Base-by-base conservation (phyloP, 2,888 invertebrate genomes). In the Morinoia aosen region DNA sequence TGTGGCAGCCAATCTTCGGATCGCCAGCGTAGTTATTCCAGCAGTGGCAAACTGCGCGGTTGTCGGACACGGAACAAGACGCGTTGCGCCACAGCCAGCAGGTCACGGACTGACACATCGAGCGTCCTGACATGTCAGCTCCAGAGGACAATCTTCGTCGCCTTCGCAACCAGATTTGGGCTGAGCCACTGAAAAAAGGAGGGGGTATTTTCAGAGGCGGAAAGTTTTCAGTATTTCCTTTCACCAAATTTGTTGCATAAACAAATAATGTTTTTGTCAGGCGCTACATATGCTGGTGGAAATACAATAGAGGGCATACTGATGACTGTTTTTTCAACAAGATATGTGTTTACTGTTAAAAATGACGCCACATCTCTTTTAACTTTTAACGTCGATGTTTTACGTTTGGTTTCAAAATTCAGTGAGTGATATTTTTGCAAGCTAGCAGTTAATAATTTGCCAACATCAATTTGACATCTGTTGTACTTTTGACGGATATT, bases 41-140 rank as follows among this genome's bases (percentile, higher is more conserved):
- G 93, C 97, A 97, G 91, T 97, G 96, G 95, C 97, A 97, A 14
- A 97, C 96, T 10, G 97, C 96, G 1, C 96, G 96, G 95, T 97
- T 97, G 91, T 97, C 96, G 16, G 95, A 61, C 88, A 96, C 96
- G 2, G 96, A 95, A 96, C 97, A 97, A 95, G 98, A 97, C 33
- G 98, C 98, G 97, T 98, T 98, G 64, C 97, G 91, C 98, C 98
- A 97, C 98, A 98, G 19, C 98, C 98, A 96, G 98, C 98, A 94
- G 97, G 97, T 96, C 99, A 99, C 96, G 99, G 99, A 97, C 98
- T 98, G 97, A 95, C 95, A 94, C 97, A 97, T 25, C 95, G 95
- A 58, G 96, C 95, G 16, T 96, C 95, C 19, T 95, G 91, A 95
- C 97, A 97, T 58, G 97, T 97, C 93, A 97, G 96, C 10, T 96